Evolutionary conservation across 2,113 vertebrate species (phyloP).

Genomic region (Bubo bubo): DNA sequence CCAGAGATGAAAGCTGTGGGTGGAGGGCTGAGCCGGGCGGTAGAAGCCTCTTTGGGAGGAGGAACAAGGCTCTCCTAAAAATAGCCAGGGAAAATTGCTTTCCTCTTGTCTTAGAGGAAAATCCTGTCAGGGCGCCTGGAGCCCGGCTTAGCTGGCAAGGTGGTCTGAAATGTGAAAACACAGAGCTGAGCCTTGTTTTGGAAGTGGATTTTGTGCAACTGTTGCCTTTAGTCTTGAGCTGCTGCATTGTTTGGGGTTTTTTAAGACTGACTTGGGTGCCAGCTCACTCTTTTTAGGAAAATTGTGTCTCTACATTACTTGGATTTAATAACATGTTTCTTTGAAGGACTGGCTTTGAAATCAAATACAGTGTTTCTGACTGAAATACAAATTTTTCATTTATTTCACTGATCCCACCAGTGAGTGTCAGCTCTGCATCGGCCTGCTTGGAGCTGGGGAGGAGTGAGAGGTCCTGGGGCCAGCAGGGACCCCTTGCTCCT

Average conservation of each 20-base stretch:
- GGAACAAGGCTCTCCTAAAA: constrained; percentile 9
- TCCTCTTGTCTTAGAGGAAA: constrained; percentile 1
- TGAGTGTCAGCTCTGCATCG: too few relatives aligned
- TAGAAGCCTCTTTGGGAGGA: not conserved
- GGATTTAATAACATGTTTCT: not conserved
- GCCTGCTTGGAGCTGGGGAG: not conserved
- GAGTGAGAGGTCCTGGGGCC: not conserved
- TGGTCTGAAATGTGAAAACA: not conserved
- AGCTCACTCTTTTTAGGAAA: not conserved
- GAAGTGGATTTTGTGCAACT: not conserved
- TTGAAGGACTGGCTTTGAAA: not conserved
- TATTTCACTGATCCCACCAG: accelerated
- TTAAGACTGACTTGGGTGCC: not conserved
- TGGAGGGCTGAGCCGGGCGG: not conserved
- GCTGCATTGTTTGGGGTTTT: not conserved
- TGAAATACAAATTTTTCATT: not conserved
- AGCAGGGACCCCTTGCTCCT: not conserved
- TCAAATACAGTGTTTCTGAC: not conserved
- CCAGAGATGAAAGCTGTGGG: not conserved
- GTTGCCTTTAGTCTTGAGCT: not conserved
- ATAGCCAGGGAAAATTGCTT: constrained; percentile 34
- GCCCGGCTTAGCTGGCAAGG: not conserved
- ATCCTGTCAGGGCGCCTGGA: not conserved
- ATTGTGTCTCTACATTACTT: not conserved
- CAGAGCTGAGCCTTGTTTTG: not conserved